A percentile compares a stretch with the other conserved stretches of the same genome.
Conservation (phyloP, 2,797 vertebrate genomes). For the Brotula barbata region DNA sequence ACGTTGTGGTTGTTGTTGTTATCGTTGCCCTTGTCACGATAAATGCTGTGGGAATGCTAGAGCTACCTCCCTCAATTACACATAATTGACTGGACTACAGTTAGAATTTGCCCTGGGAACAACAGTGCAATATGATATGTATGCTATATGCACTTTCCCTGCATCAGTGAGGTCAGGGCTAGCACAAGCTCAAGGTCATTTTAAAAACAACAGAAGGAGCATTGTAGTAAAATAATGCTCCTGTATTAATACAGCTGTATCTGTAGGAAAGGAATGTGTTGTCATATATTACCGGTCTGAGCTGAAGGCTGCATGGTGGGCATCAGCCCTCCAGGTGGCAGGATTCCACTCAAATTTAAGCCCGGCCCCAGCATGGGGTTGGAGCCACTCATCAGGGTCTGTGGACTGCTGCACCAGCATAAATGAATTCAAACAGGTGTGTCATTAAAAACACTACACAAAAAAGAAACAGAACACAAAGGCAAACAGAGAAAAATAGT, state of each 20-base stretch:
- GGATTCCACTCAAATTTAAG: slow-evolving; percentile 91
- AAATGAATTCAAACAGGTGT: slow-evolving; percentile 6
- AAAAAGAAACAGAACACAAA: neutral
- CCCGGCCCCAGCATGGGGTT: slow-evolving; percentile 90
- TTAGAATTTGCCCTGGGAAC: no score
- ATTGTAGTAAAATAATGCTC: no score
- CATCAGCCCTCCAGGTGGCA: slow-evolving; percentile 91
- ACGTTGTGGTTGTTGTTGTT: no score
- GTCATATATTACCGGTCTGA: slow-evolving; percentile 82
- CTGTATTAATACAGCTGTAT: neutral
- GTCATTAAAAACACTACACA: neutral
- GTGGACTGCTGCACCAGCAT: slow-evolving; percentile 85
- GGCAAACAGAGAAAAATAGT: neutral
- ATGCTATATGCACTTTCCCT: no score
- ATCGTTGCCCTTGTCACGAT: no score
- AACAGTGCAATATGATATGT: no score
- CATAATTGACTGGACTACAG: no score
- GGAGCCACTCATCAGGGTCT: slow-evolving; percentile 93
- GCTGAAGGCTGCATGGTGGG: slow-evolving; percentile 89
- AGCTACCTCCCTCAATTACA: no score
- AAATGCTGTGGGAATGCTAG: no score
- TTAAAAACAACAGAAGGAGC: no score
- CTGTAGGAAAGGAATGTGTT: neutral
- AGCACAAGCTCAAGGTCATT: no score
- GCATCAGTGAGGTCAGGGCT: no score